Conservation (phyloP, 1,140 invertebrate species). For the Harpegnathos saltator region DNA sequence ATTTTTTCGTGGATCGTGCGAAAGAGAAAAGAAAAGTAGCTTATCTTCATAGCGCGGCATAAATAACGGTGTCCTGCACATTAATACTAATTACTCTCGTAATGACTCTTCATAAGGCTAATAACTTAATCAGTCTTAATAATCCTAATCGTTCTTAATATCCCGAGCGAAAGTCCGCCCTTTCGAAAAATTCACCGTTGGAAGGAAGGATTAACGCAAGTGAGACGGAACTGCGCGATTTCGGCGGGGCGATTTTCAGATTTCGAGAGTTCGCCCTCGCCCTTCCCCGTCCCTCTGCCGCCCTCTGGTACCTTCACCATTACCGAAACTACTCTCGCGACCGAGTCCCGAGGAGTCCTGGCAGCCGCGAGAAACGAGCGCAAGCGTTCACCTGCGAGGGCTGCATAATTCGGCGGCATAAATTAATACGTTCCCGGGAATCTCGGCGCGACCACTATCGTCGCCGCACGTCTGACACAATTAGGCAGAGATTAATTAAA, state of each 20-base stretch:
- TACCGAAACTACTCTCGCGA: slow-evolving; percentile 37
- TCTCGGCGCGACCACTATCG: slow-evolving; percentile 70
- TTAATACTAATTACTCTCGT: neutral
- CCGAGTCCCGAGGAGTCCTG: slow-evolving; percentile 63
- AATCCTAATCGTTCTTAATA: neutral
- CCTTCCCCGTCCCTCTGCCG: neutral
- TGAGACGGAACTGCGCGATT: neutral
- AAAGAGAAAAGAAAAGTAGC: neutral
- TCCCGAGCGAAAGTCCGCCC: neutral
- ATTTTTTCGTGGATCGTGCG: neutral
- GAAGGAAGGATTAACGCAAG: neutral
- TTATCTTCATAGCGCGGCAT: neutral
- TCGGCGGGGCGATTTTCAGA: slow-evolving; percentile 11
- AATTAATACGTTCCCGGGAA: slow-evolving; percentile 84
- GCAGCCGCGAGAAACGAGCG: slow-evolving; percentile 57
- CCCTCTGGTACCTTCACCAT: neutral
- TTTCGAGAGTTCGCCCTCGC: neutral
- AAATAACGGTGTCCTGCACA: neutral
- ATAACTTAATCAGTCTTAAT: neutral
- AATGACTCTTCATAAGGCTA: neutral
- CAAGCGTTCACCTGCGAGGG: slow-evolving; percentile 79
- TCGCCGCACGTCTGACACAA: slow-evolving; percentile 80
- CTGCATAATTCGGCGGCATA: slow-evolving; percentile 83
- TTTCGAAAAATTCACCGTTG: neutral
- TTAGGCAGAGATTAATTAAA: slow-evolving; percentile 85